A percentile compares a stretch with the other conserved stretches of the same genome.
Evolutionary conservation across 1,140 invertebrate genomes (phyloP).

Genomic region (Matsumurasca onukii): DNA sequence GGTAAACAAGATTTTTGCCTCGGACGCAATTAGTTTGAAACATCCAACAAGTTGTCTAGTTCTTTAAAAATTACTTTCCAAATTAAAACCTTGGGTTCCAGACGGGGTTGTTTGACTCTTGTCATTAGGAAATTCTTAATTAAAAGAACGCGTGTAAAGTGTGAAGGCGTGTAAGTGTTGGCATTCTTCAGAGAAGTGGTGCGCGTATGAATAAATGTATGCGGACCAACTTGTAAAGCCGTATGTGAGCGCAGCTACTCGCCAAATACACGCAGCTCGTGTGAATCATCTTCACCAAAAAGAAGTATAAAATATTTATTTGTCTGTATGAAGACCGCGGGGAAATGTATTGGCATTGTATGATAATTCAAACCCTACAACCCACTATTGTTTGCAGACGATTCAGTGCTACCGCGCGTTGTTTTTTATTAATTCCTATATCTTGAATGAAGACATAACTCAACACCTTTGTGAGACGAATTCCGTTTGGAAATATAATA

Average conservation of each 20-base stretch:
- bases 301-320: slow-evolving; percentile 26
- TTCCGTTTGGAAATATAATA: no score
- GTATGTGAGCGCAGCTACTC: neutral
- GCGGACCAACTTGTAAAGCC: neutral
- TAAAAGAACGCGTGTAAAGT: no score
- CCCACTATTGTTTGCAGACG: slow-evolving; percentile 17
- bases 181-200: slow-evolving; percentile 19
- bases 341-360: slow-evolving; percentile 18
- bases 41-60: no score
- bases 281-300: slow-evolving; percentile 12
- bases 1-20: no score
- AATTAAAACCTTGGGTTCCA: no score
- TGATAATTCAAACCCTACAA: slow-evolving; percentile 8
- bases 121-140: no score
- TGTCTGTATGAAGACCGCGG: slow-evolving; percentile 7
- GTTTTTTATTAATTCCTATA: slow-evolving; percentile 15
- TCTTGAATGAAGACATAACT: slow-evolving; percentile 15
- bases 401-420: neutral
- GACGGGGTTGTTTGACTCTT: no score
- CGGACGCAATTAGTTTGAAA: no score
- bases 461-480: slow-evolving; percentile 6
- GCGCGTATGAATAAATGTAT: slow-evolving; percentile 25
- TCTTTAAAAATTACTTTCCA: no score
- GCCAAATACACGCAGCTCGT: neutral
- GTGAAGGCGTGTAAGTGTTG: no score